phyloP scores from a whole-genome alignment of 2,888 invertebrate species.

The Heliconius hortense region DNA sequence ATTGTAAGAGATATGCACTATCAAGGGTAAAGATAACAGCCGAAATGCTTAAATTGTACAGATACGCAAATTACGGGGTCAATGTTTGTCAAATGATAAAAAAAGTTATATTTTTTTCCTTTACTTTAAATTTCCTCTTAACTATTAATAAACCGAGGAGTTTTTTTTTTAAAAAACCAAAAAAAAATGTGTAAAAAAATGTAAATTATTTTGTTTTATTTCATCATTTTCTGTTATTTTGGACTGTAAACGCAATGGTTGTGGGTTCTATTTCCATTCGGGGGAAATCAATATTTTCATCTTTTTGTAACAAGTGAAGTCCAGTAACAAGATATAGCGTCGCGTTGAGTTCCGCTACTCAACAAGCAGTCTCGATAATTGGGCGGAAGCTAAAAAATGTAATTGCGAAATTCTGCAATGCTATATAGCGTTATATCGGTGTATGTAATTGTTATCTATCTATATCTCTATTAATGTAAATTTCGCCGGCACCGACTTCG shows the following conservation, averaged over 20 bases:
- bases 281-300: not conserved
- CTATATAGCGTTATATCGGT: not conserved
- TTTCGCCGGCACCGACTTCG: not conserved
- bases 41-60: slow-evolving; percentile 20
- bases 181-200: not conserved
- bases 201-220: too few species aligned
- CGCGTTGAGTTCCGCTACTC: not conserved
- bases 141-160: not conserved
- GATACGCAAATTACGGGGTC: slow-evolving; percentile 26
- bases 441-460: not conserved
- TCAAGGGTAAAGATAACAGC: slow-evolving; percentile 13
- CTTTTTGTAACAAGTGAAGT: too few species aligned
- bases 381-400: not conserved
- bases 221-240: too few species aligned
- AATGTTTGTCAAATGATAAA: slow-evolving; percentile 22
- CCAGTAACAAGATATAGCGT: not conserved
- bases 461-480: too few species aligned
- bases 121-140: not conserved
- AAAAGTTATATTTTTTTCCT: not conserved
- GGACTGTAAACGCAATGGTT: too few species aligned
- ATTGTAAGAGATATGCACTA: slow-evolving; percentile 22
- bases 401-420: not conserved
- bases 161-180: not conserved
- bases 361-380: not conserved
- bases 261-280: not conserved